Percentiles rank a stretch among this genome's conserved stretches.
Conservation (phyloP, 1,140 invertebrate genomes). For the Mycetomoellerius zeteki region DNA sequence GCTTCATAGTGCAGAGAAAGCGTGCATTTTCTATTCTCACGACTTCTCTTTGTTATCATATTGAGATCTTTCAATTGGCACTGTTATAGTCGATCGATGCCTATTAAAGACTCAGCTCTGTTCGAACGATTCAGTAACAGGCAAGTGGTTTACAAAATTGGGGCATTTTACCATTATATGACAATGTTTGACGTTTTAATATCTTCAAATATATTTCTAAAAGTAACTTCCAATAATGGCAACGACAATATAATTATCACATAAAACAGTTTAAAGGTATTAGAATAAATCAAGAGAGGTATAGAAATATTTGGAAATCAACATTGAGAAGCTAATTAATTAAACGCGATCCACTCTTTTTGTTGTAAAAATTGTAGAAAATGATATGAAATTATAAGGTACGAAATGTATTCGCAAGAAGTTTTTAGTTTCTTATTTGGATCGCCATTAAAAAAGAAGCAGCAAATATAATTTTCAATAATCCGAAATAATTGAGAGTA, state of each 20-base stretch:
- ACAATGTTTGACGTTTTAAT: constrained; percentile 49
- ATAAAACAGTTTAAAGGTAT: not conserved
- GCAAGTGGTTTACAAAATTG: constrained; percentile 65
- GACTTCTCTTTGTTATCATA: constrained; percentile 61
- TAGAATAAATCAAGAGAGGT: not conserved
- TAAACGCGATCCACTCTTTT: not conserved
- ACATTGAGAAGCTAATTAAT: not conserved
- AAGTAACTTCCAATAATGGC: constrained; percentile 12
- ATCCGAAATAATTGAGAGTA: not conserved
- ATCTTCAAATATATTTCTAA: not conserved
- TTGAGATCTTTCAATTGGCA: constrained; percentile 68
- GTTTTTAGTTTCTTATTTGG: not conserved
- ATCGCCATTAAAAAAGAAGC: not conserved
- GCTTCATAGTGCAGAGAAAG: constrained; percentile 27
- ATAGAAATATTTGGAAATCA: not conserved
- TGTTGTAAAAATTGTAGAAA: not conserved
- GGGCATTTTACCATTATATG: constrained; percentile 27
- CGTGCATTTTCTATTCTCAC: constrained; percentile 62
- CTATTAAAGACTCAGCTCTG: constrained; percentile 48
- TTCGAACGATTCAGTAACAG: constrained; percentile 37
- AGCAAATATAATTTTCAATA: not conserved
- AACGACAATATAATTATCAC: not conserved
- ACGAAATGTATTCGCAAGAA: not conserved
- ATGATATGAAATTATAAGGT: not conserved
- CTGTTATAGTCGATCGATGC: constrained; percentile 59